These are phyloP conservation scores for Trididemnum clinides DNA, from an alignment of 23 tunicate genomes.

Conservation along the genomic window DNA sequence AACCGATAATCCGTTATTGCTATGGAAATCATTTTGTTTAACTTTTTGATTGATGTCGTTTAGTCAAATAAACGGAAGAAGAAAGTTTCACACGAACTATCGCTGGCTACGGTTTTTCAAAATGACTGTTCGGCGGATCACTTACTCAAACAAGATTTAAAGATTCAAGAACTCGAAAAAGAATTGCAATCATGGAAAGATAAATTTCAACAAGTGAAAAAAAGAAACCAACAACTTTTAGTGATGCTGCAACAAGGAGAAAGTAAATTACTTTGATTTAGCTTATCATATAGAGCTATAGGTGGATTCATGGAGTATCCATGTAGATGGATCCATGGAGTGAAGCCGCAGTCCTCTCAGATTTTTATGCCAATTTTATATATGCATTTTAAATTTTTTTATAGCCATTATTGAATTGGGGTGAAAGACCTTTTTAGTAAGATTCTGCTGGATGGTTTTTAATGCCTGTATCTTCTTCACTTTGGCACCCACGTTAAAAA, in stretches of 20 bases:
- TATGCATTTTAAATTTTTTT: no score
- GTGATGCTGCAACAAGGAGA: conserved; percentile 76
- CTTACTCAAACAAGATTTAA: conserved; percentile 14
- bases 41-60: neutral
- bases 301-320: no score
- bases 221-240: conserved; percentile 59
- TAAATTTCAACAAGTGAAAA: conserved; percentile 59
- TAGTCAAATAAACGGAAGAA: neutral
- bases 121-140: neutral
- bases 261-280: no score
- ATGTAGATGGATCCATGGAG: no score
- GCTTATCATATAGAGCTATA: no score
- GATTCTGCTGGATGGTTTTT: no score
- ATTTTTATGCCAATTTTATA: no score
- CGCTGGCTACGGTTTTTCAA: neutral
- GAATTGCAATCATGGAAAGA: conserved; percentile 34
- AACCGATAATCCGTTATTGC: neutral
- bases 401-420: no score
- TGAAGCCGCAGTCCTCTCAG: no score
- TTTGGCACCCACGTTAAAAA: no score
- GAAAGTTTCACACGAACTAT: neutral
- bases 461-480: no score
- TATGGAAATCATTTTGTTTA: neutral
- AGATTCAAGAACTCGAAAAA: conserved; percentile 21
- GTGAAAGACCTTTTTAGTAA: no score